Percentiles rank a stretch among this genome's conserved stretches.
Evolutionary conservation across 2,113 vertebrate genomes (phyloP).

Genomic region (Kobus ellipsiprymnus): DNA sequence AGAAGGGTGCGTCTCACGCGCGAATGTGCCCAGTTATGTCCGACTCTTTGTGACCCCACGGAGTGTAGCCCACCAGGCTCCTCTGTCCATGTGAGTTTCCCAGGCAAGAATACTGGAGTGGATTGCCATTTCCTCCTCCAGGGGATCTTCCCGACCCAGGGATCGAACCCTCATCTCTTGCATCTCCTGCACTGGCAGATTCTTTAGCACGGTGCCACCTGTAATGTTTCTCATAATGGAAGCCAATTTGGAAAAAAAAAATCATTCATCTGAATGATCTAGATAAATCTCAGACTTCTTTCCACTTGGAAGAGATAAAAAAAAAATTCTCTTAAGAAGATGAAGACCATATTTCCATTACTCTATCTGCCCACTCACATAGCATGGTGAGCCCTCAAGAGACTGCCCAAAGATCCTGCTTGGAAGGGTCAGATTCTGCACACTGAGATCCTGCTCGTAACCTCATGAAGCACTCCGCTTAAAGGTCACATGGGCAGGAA

Average conservation of each 20-base stretch:
- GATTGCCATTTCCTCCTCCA: background rate
- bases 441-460: background rate
- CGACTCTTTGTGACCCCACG: background rate
- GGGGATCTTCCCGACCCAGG: background rate
- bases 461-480: background rate
- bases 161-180: fast-evolving
- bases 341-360: background rate
- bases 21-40: fast-evolving
- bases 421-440: background rate
- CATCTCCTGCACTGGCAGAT: background rate
- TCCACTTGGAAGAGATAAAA: background rate
- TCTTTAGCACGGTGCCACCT: background rate
- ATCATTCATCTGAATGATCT: background rate
- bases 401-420: background rate
- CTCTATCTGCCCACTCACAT: background rate
- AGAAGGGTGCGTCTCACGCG: background rate
- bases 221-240: background rate
- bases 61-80: background rate
- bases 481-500: background rate
- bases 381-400: background rate
- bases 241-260: background rate
- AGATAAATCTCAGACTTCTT: background rate
- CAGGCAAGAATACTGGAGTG: background rate
- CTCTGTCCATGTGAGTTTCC: background rate
- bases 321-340: background rate